These are phyloP conservation scores for Eilema griseolum DNA, from an alignment of 2,888 invertebrate genomes.

Conservation along the genomic window DNA sequence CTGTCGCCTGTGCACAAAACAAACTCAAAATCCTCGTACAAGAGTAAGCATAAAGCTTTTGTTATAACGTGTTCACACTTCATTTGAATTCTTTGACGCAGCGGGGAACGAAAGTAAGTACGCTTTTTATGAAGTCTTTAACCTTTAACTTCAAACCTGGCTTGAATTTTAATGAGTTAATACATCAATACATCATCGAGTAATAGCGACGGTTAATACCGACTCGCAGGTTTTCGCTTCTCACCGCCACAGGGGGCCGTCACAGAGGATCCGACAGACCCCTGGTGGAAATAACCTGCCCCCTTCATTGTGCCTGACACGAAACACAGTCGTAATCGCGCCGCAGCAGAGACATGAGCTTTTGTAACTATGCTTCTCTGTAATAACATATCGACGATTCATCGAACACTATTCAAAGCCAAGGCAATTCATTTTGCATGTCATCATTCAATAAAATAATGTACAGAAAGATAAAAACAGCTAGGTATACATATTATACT, in stretches of 20 bases:
- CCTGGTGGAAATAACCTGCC: slow-evolving; percentile 70
- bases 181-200: slow-evolving; percentile 81
- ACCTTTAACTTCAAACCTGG: slow-evolving; percentile 79
- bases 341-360: slow-evolving; percentile 60
- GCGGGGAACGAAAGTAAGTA: slow-evolving; percentile 72
- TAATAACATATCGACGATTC: slow-evolving; percentile 53
- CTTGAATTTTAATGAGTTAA: slow-evolving; percentile 84
- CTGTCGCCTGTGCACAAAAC: slow-evolving; percentile 44
- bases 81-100: slow-evolving; percentile 73
- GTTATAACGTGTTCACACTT: slow-evolving; percentile 64
- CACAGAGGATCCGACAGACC: slow-evolving; percentile 72
- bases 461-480: slow-evolving; percentile 49
- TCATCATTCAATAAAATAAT: slow-evolving; percentile 70
- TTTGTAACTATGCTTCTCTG: slow-evolving; percentile 59
- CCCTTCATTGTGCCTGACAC: slow-evolving; percentile 66
- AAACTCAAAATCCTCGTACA: slow-evolving; percentile 57
- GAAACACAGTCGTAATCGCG: slow-evolving; percentile 63
- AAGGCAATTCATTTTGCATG: slow-evolving; percentile 68
- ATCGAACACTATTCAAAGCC: slow-evolving; percentile 41
- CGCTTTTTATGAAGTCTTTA: slow-evolving; percentile 80
- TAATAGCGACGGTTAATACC: slow-evolving; percentile 72
- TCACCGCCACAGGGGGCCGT: slow-evolving; percentile 73
- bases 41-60: slow-evolving; percentile 61
- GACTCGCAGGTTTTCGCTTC: slow-evolving; percentile 75
- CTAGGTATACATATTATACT: slow-evolving; percentile 55